Percentiles rank a stretch among this genome's conserved stretches.
Evolutionary conservation across 2,888 invertebrate genomes (phyloP).

Genomic region (Coleophora deauratella): DNA sequence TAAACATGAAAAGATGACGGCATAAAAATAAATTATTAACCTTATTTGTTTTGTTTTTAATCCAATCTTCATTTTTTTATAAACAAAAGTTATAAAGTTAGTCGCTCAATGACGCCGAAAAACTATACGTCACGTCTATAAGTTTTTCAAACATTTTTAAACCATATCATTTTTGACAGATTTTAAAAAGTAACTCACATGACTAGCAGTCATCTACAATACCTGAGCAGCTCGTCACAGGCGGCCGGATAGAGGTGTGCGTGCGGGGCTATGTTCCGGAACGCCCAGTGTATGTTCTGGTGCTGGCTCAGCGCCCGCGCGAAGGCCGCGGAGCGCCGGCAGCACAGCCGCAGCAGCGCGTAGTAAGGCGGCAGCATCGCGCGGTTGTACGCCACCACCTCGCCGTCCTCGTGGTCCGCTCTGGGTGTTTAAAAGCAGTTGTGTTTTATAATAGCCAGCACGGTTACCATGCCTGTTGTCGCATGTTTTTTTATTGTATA

Average conservation of each 20-base stretch:
- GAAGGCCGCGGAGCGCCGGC: constrained; percentile 89
- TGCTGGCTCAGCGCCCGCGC: constrained; percentile 91
- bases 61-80: too few species aligned
- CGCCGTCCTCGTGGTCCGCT: constrained; percentile 97
- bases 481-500: neutral
- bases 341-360: constrained; percentile 90
- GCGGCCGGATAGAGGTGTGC: constrained; percentile 94
- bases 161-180: too few species aligned
- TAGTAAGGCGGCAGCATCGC: constrained; percentile 95
- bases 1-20: too few species aligned
- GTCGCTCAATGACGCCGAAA: too few species aligned
- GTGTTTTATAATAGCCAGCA: neutral
- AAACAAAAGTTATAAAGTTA: too few species aligned
- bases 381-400: constrained; percentile 94
- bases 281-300: constrained; percentile 97
- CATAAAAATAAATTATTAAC: too few species aligned
- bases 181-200: too few species aligned
- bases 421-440: constrained; percentile 54
- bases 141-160: too few species aligned
- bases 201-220: neutral
- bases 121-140: too few species aligned
- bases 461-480: too few species aligned
- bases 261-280: constrained; percentile 96
- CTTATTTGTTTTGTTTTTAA: too few species aligned
- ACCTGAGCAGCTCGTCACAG: constrained; percentile 92